A percentile compares a stretch with the other conserved stretches of the same genome.
Evolutionary conservation across 2,888 invertebrate species (phyloP).

Genomic region (Polietes domitor): DNA sequence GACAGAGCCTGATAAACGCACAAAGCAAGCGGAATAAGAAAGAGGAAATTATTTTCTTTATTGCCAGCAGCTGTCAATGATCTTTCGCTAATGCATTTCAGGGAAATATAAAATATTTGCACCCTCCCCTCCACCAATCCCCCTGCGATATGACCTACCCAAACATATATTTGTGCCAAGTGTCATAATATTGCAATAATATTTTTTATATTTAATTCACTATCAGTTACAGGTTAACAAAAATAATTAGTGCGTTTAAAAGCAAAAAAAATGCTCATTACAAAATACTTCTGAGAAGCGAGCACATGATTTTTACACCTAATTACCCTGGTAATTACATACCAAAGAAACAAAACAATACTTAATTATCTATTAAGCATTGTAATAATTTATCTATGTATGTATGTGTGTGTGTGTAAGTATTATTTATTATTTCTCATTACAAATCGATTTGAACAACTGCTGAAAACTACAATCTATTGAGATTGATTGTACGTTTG

Average conservation of each 20-base stretch:
- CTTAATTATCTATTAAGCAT: constrained; percentile 10
- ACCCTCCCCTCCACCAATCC: no score
- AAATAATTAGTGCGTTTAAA: constrained; percentile 14
- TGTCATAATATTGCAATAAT: no score
- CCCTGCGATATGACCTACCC: constrained; percentile 2
- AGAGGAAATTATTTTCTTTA: not conserved
- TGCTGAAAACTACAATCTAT: not conserved
- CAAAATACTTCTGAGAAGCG: not conserved
- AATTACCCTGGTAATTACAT: constrained; percentile 54
- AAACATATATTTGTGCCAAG: not conserved
- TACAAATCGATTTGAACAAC: not conserved
- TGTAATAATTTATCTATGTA: not conserved
- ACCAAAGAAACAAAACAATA: not conserved
- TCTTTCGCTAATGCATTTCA: no score
- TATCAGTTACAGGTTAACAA: not conserved
- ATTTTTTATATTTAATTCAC: no score
- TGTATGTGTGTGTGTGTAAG: not conserved
- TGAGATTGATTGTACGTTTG: no score
- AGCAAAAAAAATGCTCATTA: not conserved
- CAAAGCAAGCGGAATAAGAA: not conserved
- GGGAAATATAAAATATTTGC: no score
- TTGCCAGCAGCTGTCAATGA: not conserved
- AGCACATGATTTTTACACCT: constrained; percentile 34
- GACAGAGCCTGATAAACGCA: not conserved
- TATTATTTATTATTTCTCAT: not conserved